Percentiles rank a stretch among this genome's conserved stretches.
Conservation (phyloP, 2,113 vertebrate genomes). For the Campylorhamphus procurvoides region DNA sequence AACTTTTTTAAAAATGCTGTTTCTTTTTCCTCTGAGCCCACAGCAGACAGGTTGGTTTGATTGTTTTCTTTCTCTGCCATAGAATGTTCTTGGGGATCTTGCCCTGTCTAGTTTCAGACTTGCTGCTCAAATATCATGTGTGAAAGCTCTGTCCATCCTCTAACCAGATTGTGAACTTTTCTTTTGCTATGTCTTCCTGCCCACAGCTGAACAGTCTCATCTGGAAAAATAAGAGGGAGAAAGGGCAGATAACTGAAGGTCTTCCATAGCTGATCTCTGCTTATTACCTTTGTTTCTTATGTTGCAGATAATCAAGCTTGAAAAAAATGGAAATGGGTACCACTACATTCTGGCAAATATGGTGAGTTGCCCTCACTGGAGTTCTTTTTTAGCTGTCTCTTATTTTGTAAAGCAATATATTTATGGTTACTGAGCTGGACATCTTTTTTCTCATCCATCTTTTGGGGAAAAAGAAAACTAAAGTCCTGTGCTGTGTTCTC, state of each 20-base stretch:
- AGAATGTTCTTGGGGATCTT: background rate
- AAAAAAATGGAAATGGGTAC: constrained; percentile 95
- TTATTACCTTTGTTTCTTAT: constrained; percentile 44
- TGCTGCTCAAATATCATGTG: background rate
- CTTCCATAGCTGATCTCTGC: background rate
- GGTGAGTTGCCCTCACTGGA: constrained; percentile 78
- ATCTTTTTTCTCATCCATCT: background rate
- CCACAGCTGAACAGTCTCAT: background rate
- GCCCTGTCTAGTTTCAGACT: background rate
- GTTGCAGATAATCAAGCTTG: constrained; percentile 89
- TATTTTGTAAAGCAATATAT: background rate
- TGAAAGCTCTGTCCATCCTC: background rate
- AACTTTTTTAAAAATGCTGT: background rate
- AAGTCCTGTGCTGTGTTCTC: background rate
- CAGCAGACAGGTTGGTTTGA: background rate
- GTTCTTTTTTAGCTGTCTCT: background rate
- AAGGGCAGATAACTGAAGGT: background rate
- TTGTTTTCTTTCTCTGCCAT: background rate
- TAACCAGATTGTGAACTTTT: background rate
- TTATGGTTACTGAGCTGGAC: background rate
- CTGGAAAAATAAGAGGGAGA: background rate
- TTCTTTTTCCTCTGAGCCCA: background rate
- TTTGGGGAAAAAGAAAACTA: background rate
- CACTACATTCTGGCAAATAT: constrained; percentile 98
- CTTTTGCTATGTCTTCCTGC: background rate